Percentiles rank a stretch among this genome's conserved stretches.
These are phyloP conservation scores for Bombyx huttoni DNA, from an alignment of 2,888 invertebrate species.

Conservation along the genomic window DNA sequence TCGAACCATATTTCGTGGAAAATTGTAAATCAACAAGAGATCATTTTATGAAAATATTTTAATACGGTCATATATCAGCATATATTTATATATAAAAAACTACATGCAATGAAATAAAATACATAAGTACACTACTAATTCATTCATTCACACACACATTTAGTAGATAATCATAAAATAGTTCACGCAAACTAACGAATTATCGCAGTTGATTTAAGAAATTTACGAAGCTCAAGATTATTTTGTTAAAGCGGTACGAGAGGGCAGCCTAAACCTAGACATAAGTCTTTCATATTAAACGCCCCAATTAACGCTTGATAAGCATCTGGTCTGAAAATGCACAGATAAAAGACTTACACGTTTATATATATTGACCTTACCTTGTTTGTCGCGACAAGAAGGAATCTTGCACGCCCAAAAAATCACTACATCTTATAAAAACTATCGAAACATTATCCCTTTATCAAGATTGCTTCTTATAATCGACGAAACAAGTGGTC, in stretches of 20 bases:
- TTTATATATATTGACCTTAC: conserved; percentile 42
- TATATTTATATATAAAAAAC: conserved; percentile 34
- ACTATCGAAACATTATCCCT: not conserved
- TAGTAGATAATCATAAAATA: conserved; percentile 28
- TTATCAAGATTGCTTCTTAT: conserved; percentile 34
- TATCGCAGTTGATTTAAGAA: not conserved
- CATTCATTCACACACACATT: conserved; percentile 50
- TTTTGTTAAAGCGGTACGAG: conserved; percentile 8
- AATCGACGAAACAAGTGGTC: conserved; percentile 35
- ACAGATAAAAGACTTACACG: conserved; percentile 39
- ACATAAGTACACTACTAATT: conserved; percentile 28
- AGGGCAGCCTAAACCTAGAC: conserved; percentile 7
- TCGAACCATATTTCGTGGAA: conserved; percentile 54
- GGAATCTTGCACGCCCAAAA: conserved; percentile 23
- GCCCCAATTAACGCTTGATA: conserved; percentile 30
- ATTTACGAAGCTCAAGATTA: conserved; percentile 1
- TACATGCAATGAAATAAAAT: conserved; percentile 34
- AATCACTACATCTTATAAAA: conserved; percentile 1
- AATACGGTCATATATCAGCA: conserved; percentile 53
- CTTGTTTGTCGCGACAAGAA: conserved; percentile 34
- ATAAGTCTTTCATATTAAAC: conserved; percentile 12
- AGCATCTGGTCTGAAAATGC: conserved; percentile 50
- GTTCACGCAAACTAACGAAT: conserved; percentile 6
- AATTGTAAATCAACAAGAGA: conserved; percentile 67
- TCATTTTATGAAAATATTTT: conserved; percentile 44